These are phyloP conservation scores for Tretioscincus oriximinensis DNA, from an alignment of 2,113 vertebrate species.

Conservation along the genomic window DNA sequence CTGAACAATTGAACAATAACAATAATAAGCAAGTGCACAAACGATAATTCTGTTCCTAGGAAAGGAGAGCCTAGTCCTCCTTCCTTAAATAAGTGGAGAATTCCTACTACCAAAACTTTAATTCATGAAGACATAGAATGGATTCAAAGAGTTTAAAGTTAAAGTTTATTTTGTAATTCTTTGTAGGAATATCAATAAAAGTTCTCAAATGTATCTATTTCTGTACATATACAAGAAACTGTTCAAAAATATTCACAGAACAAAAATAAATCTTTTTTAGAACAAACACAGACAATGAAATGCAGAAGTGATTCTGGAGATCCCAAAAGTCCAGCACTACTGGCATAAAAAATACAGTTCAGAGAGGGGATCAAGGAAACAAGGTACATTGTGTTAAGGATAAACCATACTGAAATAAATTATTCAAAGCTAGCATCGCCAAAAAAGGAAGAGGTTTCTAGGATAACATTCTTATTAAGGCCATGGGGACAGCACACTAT, in stretches of 20 bases:
- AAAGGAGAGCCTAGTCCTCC: background rate
- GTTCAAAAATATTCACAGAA: constrained; percentile 84
- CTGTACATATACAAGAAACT: constrained; percentile 82
- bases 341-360: constrained; percentile 77
- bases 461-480: constrained; percentile 70
- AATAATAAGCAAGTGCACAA: background rate
- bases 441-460: constrained; percentile 42
- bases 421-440: constrained; percentile 76
- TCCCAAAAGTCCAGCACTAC: constrained; percentile 73
- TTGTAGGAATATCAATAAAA: constrained; percentile 84
- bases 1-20: too few species aligned
- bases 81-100: background rate
- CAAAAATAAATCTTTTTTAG: constrained; percentile 86
- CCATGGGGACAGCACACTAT: constrained; percentile 72
- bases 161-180: constrained; percentile 81
- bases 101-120: background rate
- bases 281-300: constrained; percentile 81
- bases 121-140: background rate
- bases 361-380: constrained; percentile 66
- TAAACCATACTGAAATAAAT: constrained; percentile 77
- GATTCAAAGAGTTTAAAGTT: constrained; percentile 78
- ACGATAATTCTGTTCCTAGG: background rate
- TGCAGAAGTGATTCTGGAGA: constrained; percentile 75
- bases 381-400: constrained; percentile 71
- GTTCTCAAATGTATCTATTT: constrained; percentile 81